A percentile compares a stretch with the other conserved stretches of the same genome.
These are phyloP conservation scores for Drosophila eohydei DNA, from an alignment of 2,888 invertebrate genomes.

Conservation along the genomic window DNA sequence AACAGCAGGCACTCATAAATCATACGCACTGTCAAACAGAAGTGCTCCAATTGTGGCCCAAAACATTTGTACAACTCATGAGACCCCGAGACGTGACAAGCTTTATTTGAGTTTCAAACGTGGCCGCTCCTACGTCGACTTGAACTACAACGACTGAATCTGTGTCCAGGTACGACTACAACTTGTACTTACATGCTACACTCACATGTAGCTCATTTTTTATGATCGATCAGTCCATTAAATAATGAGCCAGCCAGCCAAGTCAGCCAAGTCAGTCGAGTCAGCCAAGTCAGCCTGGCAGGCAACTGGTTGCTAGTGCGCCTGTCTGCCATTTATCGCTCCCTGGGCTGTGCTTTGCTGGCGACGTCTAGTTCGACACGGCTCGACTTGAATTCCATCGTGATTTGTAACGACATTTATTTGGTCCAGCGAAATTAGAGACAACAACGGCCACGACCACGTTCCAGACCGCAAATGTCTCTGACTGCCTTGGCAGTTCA, in stretches of 20 bases:
- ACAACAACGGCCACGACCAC: slow-evolving; percentile 45
- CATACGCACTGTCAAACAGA: slow-evolving; percentile 83
- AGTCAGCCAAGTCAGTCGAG: slow-evolving; percentile 21
- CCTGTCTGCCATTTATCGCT: slow-evolving; percentile 76
- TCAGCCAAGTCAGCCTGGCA: slow-evolving; percentile 19
- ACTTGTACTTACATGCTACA: slow-evolving; percentile 70
- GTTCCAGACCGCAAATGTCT: slow-evolving; percentile 28
- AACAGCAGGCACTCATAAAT: slow-evolving; percentile 76
- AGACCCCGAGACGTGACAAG: slow-evolving; percentile 67
- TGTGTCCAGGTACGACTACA: slow-evolving; percentile 64
- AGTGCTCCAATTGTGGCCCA: slow-evolving; percentile 83
- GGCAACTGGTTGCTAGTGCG: slow-evolving; percentile 42
- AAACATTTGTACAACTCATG: slow-evolving; percentile 81
- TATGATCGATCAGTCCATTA: slow-evolving; percentile 84
- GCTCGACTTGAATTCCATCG: slow-evolving; percentile 78
- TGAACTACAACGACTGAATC: slow-evolving; percentile 24
- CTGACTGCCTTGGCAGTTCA: slow-evolving; percentile 10
- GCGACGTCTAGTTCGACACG: slow-evolving; percentile 50
- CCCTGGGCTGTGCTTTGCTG: slow-evolving; percentile 72
- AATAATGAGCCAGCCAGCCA: slow-evolving; percentile 72
- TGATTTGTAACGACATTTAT: slow-evolving; percentile 84
- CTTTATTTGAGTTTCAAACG: slow-evolving; percentile 73
- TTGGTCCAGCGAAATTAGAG: slow-evolving; percentile 78
- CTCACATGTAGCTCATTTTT: slow-evolving; percentile 81
- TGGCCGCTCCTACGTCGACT: slow-evolving; percentile 66